A percentile compares a stretch with the other conserved stretches of the same genome.
These are phyloP conservation scores for Auanema sp. DNA, from an alignment of 2,888 invertebrate genomes.

Conservation along the genomic window DNA sequence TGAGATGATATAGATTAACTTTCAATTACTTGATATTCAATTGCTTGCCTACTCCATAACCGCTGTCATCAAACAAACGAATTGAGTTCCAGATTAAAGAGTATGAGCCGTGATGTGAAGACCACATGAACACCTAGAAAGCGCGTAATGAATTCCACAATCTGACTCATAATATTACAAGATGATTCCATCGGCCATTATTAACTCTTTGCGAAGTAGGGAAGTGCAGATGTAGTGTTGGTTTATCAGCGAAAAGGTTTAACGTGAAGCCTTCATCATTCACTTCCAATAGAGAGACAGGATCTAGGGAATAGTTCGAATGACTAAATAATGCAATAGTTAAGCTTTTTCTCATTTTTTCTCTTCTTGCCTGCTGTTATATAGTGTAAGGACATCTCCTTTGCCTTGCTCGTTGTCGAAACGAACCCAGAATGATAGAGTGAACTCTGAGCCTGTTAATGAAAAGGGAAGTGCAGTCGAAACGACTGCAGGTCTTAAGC, in stretches of 20 bases:
- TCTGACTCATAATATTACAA: conserved; percentile 24
- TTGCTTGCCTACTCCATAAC: conserved; percentile 81
- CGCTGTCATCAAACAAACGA: conserved; percentile 87
- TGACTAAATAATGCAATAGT: not conserved
- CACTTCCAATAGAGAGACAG: conserved; percentile 14
- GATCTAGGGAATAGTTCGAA: conserved; percentile 10
- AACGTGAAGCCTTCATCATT: conserved; percentile 20
- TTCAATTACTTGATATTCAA: conserved; percentile 79
- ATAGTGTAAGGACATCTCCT: conserved; percentile 86
- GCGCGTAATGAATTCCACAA: not conserved
- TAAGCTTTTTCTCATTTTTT: not conserved
- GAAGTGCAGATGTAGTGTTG: conserved; percentile 36
- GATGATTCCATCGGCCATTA: conserved; percentile 87
- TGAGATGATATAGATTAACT: not conserved
- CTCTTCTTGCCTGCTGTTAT: conserved; percentile 14
- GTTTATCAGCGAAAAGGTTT: conserved; percentile 18
- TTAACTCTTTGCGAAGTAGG: conserved; percentile 72
- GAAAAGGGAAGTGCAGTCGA: conserved; percentile 86
- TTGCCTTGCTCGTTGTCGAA: conserved; percentile 77
- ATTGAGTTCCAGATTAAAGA: conserved; percentile 92
- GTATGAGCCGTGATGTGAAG: conserved; percentile 81
- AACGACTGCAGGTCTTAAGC: conserved; percentile 82
- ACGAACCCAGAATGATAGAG: conserved; percentile 93
- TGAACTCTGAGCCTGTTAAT: conserved; percentile 73
- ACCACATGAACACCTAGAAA: conserved; percentile 91